Percentiles rank a stretch among this genome's conserved stretches.
Conservation (phyloP, 2,888 invertebrate species). For the Metalampra italica region DNA sequence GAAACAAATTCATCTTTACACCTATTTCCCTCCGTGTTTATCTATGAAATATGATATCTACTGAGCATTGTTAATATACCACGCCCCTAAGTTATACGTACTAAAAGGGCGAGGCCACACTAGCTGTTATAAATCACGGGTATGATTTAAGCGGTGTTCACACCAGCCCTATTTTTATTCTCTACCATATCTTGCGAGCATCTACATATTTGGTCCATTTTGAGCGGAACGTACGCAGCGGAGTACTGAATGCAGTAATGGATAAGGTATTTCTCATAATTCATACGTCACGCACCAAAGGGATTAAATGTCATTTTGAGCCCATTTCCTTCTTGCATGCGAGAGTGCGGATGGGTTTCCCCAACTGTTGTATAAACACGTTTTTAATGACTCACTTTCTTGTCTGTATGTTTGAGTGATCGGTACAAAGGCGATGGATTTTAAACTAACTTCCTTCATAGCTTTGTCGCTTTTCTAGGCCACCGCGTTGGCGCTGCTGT, state of each 20-base stretch:
- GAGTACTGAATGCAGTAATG: constrained; percentile 7
- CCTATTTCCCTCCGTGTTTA: background rate
- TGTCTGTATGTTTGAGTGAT: too few relatives aligned
- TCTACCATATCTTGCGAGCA: constrained; percentile 33
- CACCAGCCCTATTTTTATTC: constrained; percentile 60
- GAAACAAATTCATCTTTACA: background rate
- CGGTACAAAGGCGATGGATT: too few relatives aligned
- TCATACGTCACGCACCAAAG: too few relatives aligned
- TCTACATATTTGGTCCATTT: constrained; percentile 51
- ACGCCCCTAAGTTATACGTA: constrained; percentile 11
- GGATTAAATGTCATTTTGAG: too few relatives aligned
- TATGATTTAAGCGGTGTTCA: constrained; percentile 58
- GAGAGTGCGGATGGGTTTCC: too few relatives aligned
- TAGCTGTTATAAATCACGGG: constrained; percentile 45
- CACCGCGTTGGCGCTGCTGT: too few relatives aligned
- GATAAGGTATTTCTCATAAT: constrained; percentile 14
- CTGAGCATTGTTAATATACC: background rate
- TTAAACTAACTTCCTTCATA: too few relatives aligned
- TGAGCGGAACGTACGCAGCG: constrained; percentile 11
- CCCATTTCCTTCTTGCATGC: too few relatives aligned
- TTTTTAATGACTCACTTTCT: too few relatives aligned
- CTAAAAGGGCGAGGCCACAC: constrained; percentile 33
- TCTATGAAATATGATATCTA: background rate
- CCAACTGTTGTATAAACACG: too few relatives aligned
- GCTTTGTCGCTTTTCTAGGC: too few relatives aligned